Percentiles rank a stretch among this genome's conserved stretches.
phyloP scores from a whole-genome alignment of 2,113 vertebrate genomes.

The Carassius carassius region DNA sequence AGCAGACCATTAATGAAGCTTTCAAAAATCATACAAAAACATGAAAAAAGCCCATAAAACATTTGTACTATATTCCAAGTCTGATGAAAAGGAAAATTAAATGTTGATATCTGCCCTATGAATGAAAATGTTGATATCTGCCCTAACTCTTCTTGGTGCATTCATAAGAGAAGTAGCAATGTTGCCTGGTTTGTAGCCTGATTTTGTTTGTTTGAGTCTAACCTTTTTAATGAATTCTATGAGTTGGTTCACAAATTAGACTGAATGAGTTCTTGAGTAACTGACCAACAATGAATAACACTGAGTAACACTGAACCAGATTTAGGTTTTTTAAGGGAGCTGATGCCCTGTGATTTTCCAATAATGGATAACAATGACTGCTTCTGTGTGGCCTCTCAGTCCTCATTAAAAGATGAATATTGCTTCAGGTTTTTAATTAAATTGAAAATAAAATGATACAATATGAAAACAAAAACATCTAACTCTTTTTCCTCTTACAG shows the following conservation, averaged over 20 bases:
- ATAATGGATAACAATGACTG: neutral
- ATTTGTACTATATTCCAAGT: neutral
- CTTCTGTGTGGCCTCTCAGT: neutral
- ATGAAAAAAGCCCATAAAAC: neutral
- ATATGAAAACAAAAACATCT: neutral
- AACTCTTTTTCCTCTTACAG: slow-evolving; percentile 68
- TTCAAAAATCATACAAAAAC: neutral
- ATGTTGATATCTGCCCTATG: neutral
- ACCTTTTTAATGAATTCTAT: neutral
- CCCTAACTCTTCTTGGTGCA: neutral
- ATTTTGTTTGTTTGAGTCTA: neutral
- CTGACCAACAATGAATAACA: neutral
- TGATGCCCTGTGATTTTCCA: neutral
- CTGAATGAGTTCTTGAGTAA: neutral
- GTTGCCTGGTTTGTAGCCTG: neutral
- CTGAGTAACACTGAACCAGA: too few relatives aligned
- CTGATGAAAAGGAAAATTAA: too few relatives aligned
- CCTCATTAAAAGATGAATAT: too few relatives aligned
- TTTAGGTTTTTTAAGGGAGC: neutral
- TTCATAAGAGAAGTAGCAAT: neutral
- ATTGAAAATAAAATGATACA: neutral
- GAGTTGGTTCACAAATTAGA: neutral
- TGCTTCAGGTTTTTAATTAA: too few relatives aligned
- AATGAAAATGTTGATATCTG: too few relatives aligned
- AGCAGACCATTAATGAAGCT: neutral